Evolutionary conservation across 2,888 invertebrate genomes (phyloP), one percentile per base, ranked within the genome.

Genomic region (Pinctada fucata): DNA sequence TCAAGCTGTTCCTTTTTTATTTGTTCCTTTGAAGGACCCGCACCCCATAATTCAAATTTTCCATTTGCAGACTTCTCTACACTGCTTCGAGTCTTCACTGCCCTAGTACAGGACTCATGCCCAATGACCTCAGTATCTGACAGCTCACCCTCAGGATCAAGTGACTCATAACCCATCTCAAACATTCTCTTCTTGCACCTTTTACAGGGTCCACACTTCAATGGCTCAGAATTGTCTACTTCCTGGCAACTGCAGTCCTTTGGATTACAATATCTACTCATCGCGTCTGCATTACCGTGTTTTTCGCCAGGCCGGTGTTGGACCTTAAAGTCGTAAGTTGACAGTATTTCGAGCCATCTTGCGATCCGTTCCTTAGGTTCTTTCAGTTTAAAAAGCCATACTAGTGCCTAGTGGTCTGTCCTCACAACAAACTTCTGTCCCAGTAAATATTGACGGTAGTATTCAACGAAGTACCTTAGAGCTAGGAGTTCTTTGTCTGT

Each of bases 311-410:
- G 71, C 10, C 79, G 48, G 51, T 79, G 71, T 3, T 75, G 16
- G 2, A 75, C 65, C 50, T 68, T 50, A 52, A 75, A 79, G 50
- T 51, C 58, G 70, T 51, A 77, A 3, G 47, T 48, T 31, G 64
- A 68, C 16, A 79, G 67, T 51, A 69, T 77, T 52, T 80, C 70
- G 10, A 79, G 50, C 76, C 79, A 79, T 63, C 76, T 31, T n/a
- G 72, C 72, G n/a, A 81, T 70, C 48, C 76, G 47, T 3, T 74
- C 78, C 47, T 77, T 79, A 6, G 83, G 83, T n/a, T 81, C 83
- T 47, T 83, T 81, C 48, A 81, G 13, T 3, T 66, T 75, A 65
- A 79, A 81, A 2, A 83, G 67, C 78, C 79, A 83, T 2, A 66
- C 65, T 47, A 64, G 47, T 2, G 63, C 64, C 52, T 65, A 47